Evolutionary conservation across 1,140 invertebrate genomes (phyloP), one percentile per base, ranked within the genome.

Genomic region (Drosophila teissieri): DNA sequence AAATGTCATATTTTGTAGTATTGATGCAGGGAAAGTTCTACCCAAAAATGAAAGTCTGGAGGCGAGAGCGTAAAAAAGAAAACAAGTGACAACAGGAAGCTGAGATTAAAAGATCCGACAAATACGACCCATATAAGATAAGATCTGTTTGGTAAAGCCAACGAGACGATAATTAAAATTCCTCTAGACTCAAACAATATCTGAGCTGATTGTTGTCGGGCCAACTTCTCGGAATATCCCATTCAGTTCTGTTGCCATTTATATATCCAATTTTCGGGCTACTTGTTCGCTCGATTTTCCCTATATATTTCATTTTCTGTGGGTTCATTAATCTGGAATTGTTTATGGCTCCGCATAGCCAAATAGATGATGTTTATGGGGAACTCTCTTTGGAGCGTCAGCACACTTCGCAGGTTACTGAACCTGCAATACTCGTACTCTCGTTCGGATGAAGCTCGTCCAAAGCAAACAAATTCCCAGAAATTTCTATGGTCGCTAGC

Each of bases 61-160:
- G 44, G 55, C 48, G 67, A 49, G 52, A 70, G 31, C 10, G 36
- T 36, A 36, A 31, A 56, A 34, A 51, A 69, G 14, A 39, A 39
- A 39, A 46, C 49, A 70, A 57, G 65, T 57, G 68, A 72, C 65
- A 70, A 72, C 65, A 72, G 68, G 68, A 70, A 72, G 52, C 68
- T 19, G 17, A 57, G 68, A 72, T 72, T 72, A 72, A 57, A 70
- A 70, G 64, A 70, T 49, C 52, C 68, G 37, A 57, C 52, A 40
- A 70, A 72, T 49, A 36, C 67, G 52, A 70, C 40, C 64, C 42
- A 56, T 56, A 57, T 57, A 57, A 70, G 64, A 70, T 70, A 69
- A 56, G 67, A 70, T 69, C 67, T 56, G 40, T 36, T 19, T 65
- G 64, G 46, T 68, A 15, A 53, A 65, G 64, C 64, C 64, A 53